Evolutionary conservation across 2,113 vertebrate genomes (phyloP).

Genomic region (Bettongia penicillata): DNA sequence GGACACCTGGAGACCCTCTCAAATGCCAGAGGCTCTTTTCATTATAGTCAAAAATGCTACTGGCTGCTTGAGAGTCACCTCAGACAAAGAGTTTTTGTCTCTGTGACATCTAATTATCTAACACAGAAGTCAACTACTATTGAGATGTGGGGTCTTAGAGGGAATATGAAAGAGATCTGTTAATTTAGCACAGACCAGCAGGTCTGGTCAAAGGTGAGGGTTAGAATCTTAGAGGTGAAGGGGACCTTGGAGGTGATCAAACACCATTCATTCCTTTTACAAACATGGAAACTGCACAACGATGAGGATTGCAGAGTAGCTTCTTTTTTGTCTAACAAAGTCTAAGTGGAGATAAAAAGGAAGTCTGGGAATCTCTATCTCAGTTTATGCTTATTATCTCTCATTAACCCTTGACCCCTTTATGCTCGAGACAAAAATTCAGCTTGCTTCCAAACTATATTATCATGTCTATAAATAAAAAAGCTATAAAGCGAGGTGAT

Average conservation of each 20-base stretch:
- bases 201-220: background rate
- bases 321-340: background rate
- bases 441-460: background rate
- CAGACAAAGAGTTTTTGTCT: slow-evolving; percentile 66
- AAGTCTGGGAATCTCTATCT: background rate
- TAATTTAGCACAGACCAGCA: background rate
- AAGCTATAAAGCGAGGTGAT: background rate
- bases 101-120: slow-evolving; percentile 57
- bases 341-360: background rate
- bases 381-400: background rate
- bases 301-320: background rate
- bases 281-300: background rate
- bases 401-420: background rate
- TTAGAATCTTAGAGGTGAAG: background rate
- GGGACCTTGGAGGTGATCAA: background rate
- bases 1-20: slow-evolving; percentile 60
- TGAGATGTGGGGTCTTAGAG: slow-evolving; percentile 55
- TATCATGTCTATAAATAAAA: background rate
- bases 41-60: slow-evolving; percentile 55
- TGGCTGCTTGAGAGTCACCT: slow-evolving; percentile 69
- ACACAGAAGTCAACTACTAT: slow-evolving; percentile 63
- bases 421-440: background rate
- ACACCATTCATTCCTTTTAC: background rate
- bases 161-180: slow-evolving; percentile 12
- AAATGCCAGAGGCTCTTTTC: slow-evolving; percentile 59